Evolutionary conservation across 2,113 vertebrate species (phyloP).

Genomic region (Pelmatolapia mariae): DNA sequence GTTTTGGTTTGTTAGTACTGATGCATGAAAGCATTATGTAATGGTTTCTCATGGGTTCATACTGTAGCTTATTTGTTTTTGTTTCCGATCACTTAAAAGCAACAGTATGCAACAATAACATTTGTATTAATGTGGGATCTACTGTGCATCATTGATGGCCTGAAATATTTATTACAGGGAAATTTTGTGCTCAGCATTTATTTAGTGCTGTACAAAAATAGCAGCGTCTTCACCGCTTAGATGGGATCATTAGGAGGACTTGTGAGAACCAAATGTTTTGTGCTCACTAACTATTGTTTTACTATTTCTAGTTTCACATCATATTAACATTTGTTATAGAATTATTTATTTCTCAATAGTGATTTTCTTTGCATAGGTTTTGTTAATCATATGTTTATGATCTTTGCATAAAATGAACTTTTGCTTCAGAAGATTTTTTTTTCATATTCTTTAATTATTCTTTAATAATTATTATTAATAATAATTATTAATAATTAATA

Average conservation of each 20-base stretch:
- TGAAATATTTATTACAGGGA: slow-evolving; percentile 22
- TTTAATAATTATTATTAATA: too few relatives aligned
- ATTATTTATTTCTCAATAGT: background rate
- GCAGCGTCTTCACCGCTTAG: background rate
- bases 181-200: slow-evolving; percentile 1
- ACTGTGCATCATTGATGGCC: background rate
- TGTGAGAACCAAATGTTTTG: slow-evolving; percentile 4
- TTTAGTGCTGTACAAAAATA: background rate
- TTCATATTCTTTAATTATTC: background rate
- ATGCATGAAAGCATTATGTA: background rate
- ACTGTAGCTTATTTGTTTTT: background rate
- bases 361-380: background rate
- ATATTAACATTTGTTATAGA: background rate
- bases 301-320: background rate
- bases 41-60: background rate
- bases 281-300: background rate
- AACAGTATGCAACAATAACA: background rate
- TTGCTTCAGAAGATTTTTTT: background rate
- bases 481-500: too few relatives aligned
- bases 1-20: background rate
- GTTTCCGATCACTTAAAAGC: background rate
- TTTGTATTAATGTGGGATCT: slow-evolving; percentile 9
- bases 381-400: background rate
- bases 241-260: background rate
- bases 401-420: background rate